Base-by-base conservation (phyloP, 2,888 invertebrate genomes). In the Coelogynopora nodosa region DNA sequence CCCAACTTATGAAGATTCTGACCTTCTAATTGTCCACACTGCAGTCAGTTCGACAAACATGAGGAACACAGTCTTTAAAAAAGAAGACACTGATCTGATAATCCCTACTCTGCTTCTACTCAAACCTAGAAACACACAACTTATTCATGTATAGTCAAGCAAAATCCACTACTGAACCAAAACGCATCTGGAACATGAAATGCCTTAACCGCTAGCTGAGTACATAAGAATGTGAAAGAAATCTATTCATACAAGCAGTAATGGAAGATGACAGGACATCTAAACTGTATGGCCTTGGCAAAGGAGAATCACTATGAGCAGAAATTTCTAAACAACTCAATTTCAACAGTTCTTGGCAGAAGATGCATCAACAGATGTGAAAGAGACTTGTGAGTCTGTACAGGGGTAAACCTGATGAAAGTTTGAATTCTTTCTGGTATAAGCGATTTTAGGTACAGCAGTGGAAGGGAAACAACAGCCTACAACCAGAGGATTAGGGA, bases 1-100 rank as follows among this genome's bases (percentile, higher is more conserved):
- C n/a, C n/a, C n/a, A n/a, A n/a, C n/a, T n/a, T n/a, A n/a, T 5
- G 88, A 87, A 2, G 90, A 89, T 88, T 89, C 89, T 23, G 90
- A 90, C 83, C 2, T 88, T 10, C 84, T 88, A 0, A 89, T 90
- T 82, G 89, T 87, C 0, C 27, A 88, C 67, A 89, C 88, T n/a
- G 89, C 88, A 0, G 29, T 89, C 5, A 28, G 82, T 0, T 74
- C 74, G 74, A 86, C 89, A 18, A 67, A 67, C 31, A 18, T 1
- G 27, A 27, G 67, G 31, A 1, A 23, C 13, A 1, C 10, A n/a
- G 74, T 86, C 87, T 30, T 85, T 89, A 1, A 23, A 49, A 18
- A 18, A 49, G 49, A 49, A 49, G 49, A 49, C 49, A 49, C 49
- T 10, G 49, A 49, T 23, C 74, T 23, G 89, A 86, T 90, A 0